Percentiles rank a stretch among this genome's conserved stretches.
Conservation (phyloP, 2,113 vertebrate species). For the Mobula birostris region DNA sequence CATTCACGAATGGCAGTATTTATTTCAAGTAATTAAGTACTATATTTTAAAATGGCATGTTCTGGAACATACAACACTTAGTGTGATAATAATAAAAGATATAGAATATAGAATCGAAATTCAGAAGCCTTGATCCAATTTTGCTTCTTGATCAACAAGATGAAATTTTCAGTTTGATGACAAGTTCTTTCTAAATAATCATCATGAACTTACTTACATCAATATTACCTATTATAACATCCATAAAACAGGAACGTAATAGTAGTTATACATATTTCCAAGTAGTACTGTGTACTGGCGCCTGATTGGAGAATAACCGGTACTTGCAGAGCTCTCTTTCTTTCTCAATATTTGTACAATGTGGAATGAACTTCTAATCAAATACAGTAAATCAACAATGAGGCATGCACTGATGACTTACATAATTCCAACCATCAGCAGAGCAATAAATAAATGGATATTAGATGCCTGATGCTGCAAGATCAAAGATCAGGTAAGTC, state of each 20-base stretch:
- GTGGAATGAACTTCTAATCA: background rate
- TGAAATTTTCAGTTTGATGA: background rate
- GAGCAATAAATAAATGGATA: background rate
- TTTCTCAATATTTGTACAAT: background rate
- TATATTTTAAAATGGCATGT: background rate
- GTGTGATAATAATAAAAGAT: slow-evolving; percentile 1
- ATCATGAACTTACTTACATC: background rate
- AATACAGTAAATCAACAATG: background rate
- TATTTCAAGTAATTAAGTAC: background rate
- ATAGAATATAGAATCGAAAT: background rate
- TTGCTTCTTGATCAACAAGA: background rate
- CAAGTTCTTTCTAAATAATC: background rate
- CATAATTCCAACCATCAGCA: background rate
- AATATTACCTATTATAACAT: no score
- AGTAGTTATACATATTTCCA: background rate
- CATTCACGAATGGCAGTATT: background rate
- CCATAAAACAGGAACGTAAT: background rate
- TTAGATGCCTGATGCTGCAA: background rate
- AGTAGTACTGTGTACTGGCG: background rate
- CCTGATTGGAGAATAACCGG: background rate
- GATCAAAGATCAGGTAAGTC: background rate
- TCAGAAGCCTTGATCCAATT: background rate
- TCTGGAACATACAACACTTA: slow-evolving; percentile 14
- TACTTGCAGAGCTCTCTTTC: background rate
- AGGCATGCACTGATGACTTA: background rate